Evolutionary conservation across 2,797 vertebrate species (phyloP).

Genomic region (Halcyon chelicuti): DNA sequence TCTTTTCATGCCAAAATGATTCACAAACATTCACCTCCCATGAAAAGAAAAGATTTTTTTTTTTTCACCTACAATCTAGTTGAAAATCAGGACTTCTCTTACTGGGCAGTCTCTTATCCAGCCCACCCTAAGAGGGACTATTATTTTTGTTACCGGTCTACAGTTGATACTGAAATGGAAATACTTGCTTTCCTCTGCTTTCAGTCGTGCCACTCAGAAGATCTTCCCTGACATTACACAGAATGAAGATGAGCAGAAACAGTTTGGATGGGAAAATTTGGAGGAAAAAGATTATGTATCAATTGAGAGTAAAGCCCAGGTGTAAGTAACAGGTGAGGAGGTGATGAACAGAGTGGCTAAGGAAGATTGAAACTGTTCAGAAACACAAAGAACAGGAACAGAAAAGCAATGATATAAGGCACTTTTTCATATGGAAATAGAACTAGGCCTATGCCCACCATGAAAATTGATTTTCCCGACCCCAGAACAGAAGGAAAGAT

Average conservation of each 20-base stretch:
- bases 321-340: neutral
- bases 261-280: neutral
- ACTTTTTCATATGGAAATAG: neutral
- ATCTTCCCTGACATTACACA: neutral
- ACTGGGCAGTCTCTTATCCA: neutral
- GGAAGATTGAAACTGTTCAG: neutral
- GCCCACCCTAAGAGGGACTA: neutral
- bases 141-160: neutral
- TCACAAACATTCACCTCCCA: rapidly evolving
- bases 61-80: neutral
- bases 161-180: neutral
- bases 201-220: neutral
- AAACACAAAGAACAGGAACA: neutral
- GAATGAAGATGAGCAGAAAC: neutral
- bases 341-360: neutral
- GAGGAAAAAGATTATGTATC: neutral
- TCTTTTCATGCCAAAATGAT: neutral
- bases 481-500: neutral
- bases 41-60: neutral
- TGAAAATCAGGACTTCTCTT: neutral
- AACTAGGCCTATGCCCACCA: neutral
- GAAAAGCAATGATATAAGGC: neutral
- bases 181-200: neutral
- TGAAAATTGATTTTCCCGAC: neutral
- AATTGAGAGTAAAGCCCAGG: neutral